Conservation (phyloP, 2,797 vertebrate genomes). For the Pachyuromys duprasi region DNA sequence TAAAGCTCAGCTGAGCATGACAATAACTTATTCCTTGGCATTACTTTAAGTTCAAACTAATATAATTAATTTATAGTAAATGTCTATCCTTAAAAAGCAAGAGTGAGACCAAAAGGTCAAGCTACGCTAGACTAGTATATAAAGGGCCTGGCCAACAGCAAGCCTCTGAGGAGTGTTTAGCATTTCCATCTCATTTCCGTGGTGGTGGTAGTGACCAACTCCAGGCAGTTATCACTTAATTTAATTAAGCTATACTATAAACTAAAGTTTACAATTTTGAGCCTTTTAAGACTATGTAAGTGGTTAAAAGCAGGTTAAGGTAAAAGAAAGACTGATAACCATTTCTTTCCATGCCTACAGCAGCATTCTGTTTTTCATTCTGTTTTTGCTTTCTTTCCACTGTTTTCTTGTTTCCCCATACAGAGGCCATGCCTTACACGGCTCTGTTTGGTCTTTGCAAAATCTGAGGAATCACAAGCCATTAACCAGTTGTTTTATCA, state of each 20-base stretch:
- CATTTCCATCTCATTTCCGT: not conserved
- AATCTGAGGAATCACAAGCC: no score
- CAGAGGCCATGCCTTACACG: not conserved
- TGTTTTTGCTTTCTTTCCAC: not conserved
- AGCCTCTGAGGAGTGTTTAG: not conserved
- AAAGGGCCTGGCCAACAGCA: not conserved
- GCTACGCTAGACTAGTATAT: not conserved
- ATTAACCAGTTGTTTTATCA: not conserved
- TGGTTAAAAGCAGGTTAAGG: slow-evolving; percentile 28
- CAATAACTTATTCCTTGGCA: not conserved
- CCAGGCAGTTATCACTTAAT: not conserved
- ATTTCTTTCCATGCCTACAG: not conserved
- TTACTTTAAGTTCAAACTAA: slow-evolving; percentile 38
- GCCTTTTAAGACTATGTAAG: not conserved
- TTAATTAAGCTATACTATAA: slow-evolving; percentile 36
- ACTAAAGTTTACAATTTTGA: slow-evolving; percentile 11
- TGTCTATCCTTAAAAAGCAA: slow-evolving; percentile 1
- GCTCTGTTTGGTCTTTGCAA: not conserved
- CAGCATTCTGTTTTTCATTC: not conserved
- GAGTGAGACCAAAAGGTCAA: not conserved
- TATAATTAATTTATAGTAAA: not conserved
- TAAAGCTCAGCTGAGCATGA: not conserved
- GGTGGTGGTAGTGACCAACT: not conserved
- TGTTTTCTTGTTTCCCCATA: not conserved
- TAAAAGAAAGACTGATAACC: not conserved